Evolutionary conservation across 2,888 invertebrate species (phyloP), one percentile per base, ranked within the genome.

Genomic region (Andrena minutula): DNA sequence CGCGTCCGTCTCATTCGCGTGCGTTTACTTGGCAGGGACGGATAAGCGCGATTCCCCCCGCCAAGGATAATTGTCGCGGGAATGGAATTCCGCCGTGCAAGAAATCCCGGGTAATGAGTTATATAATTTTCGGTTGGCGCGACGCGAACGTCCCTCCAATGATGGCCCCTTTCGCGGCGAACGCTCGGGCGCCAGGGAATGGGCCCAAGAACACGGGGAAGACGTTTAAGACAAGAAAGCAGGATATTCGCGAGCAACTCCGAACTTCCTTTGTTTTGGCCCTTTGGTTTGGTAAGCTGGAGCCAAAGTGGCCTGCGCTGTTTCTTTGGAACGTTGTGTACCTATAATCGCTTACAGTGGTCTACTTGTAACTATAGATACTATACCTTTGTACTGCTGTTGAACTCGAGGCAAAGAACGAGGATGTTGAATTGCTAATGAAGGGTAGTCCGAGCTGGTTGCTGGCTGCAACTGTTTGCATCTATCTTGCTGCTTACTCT

Each of bases 31-130:
- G 73, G 68, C 71, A 28, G n/a, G 26, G 35, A 68, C 56, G 74
- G 72, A 78, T 78, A 75, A 84, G 73, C 65, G 74, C 86, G 79
- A 82, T 78, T 78, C 79, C 71, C 82, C 68, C 60, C 65, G 75
- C 72, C 79, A 51, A 61, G 74, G 79, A 87, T 88, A 86, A 79
- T 82, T 81, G 80, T 73, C 74, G 68, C 79, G 77, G 70, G 81
- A 69, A 80, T 78, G 82, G 80, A 84, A 87, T 87, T 87, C 84
- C 83, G 53, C 28, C 56, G 63, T 20, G 79, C 80, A 88, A 88
- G 88, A 88, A 88, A 83, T 82, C 83, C 71, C 76, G 70, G 74
- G 85, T 73, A 72, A 86, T 66, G 82, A 82, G 78, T 85, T 85
- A 83, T 85, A 78, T 71, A 70, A 82, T 70, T 77, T 30, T 58